These are phyloP conservation scores for Sycon ciliatum DNA, from an alignment of 37 sponge, comb jelly and placozoan genomes.

Conservation along the genomic window DNA sequence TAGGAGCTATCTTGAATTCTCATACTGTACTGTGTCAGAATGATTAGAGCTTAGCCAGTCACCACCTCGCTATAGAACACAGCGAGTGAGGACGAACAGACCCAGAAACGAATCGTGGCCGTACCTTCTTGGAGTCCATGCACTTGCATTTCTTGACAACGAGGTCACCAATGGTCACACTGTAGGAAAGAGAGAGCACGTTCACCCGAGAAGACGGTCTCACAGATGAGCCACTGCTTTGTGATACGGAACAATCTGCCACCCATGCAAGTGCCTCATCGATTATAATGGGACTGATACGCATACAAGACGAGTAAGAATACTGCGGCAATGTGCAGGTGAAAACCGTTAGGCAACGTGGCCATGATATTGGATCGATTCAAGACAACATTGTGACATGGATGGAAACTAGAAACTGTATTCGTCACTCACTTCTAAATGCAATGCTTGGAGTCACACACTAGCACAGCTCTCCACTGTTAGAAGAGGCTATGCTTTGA, in stretches of 20 bases:
- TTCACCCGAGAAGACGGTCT: background rate
- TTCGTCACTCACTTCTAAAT: too few species aligned
- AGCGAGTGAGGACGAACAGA: background rate
- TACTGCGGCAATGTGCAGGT: too few species aligned
- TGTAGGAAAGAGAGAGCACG: background rate
- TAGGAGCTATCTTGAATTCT: background rate
- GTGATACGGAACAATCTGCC: background rate
- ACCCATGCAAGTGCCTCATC: background rate
- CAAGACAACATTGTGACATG: too few species aligned
- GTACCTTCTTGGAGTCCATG: slow-evolving; percentile 90
- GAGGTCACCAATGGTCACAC: slow-evolving; percentile 45
- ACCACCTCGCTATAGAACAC: background rate
- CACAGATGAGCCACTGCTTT: background rate
- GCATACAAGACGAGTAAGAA: too few species aligned
- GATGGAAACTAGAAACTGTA: too few species aligned
- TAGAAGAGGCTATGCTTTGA: too few species aligned
- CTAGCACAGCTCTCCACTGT: too few species aligned
- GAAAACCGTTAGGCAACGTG: too few species aligned
- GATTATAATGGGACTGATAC: too few species aligned
- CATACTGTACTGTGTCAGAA: background rate
- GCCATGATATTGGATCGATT: too few species aligned
- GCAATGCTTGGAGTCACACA: too few species aligned
- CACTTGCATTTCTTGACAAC: slow-evolving; percentile 37
- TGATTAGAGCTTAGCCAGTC: too few species aligned
- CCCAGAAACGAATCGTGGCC: background rate